Conservation (phyloP, 64 coral and sea anemone genomes). For the Trachythela sp. region DNA sequence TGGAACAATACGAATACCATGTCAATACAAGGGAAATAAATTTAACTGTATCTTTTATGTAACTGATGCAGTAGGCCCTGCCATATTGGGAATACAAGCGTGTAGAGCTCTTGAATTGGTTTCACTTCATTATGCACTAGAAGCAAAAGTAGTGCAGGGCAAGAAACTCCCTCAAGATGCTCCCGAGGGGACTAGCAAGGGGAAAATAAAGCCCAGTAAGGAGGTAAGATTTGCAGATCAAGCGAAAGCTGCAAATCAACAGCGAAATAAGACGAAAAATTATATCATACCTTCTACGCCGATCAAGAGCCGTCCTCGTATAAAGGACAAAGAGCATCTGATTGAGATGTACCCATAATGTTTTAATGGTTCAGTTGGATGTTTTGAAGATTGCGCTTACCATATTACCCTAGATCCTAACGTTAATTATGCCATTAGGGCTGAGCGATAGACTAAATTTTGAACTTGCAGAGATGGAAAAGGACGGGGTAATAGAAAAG, state of each 20-base stretch:
- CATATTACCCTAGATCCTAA: conserved; percentile 22
- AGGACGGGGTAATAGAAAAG: background rate
- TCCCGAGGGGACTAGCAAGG: background rate
- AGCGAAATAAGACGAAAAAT: background rate
- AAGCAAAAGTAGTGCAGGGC: background rate
- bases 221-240: background rate
- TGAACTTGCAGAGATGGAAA: background rate
- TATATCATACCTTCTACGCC: background rate
- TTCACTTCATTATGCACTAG: conserved; percentile 32
- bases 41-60: conserved; percentile 40
- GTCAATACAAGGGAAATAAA: conserved; percentile 17
- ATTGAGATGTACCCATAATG: background rate
- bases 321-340: background rate
- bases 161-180: background rate
- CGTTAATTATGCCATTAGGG: background rate
- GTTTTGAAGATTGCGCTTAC: conserved; percentile 16
- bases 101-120: conserved; percentile 33
- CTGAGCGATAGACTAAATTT: conserved; percentile 6
- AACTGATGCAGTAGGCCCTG: conserved; percentile 19
- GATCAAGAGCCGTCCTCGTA: background rate
- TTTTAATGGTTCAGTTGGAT: background rate
- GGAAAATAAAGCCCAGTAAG: background rate
- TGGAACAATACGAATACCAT: conserved; percentile 26
- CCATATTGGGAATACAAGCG: conserved; percentile 39
- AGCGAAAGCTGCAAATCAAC: background rate